These are phyloP conservation scores for Listrodromus nycthemerus DNA, from an alignment of 2,888 invertebrate genomes.

Conservation along the genomic window DNA sequence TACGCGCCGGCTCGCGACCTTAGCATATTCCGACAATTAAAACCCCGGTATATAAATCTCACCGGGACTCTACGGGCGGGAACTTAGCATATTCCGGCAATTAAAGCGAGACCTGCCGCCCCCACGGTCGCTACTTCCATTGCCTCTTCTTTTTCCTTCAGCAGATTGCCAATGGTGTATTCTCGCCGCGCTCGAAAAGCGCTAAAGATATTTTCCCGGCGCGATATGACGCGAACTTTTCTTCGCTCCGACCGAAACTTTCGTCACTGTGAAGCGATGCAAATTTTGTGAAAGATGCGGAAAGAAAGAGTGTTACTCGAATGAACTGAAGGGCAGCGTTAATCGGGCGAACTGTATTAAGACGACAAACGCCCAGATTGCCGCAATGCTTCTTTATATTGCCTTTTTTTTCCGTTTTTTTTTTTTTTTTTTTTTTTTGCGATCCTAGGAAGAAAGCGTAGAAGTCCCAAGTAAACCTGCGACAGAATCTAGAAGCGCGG, in stretches of 20 bases:
- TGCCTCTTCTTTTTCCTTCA: constrained; percentile 61
- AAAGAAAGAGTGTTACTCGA: neutral
- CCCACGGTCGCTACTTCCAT: constrained; percentile 37
- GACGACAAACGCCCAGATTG: neutral
- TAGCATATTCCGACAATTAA: constrained; percentile 74
- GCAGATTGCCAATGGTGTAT: constrained; percentile 50
- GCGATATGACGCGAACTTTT: constrained; percentile 41
- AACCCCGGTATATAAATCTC: constrained; percentile 76
- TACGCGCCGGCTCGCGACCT: constrained; percentile 48
- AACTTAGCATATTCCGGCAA: constrained; percentile 79
- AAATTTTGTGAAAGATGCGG: constrained; percentile 20
- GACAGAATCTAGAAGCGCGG: constrained; percentile 41
- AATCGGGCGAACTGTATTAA: neutral
- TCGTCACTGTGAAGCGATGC: constrained; percentile 55
- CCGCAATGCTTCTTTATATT: neutral
- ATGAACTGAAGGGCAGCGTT: neutral
- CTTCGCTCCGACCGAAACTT: constrained; percentile 33
- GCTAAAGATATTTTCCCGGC: constrained; percentile 56
- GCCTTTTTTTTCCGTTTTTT: neutral
- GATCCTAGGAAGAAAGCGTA: neutral
- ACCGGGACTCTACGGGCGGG: constrained; percentile 71
- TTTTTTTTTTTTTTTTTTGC: neutral
- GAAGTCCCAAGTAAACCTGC: constrained; percentile 7
- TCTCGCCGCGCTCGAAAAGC: constrained; percentile 37
- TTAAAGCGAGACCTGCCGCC: constrained; percentile 74